Base-by-base conservation (phyloP, 35 echinoderm and acorn worm genomes). In the Ophioderma brevispina region DNA sequence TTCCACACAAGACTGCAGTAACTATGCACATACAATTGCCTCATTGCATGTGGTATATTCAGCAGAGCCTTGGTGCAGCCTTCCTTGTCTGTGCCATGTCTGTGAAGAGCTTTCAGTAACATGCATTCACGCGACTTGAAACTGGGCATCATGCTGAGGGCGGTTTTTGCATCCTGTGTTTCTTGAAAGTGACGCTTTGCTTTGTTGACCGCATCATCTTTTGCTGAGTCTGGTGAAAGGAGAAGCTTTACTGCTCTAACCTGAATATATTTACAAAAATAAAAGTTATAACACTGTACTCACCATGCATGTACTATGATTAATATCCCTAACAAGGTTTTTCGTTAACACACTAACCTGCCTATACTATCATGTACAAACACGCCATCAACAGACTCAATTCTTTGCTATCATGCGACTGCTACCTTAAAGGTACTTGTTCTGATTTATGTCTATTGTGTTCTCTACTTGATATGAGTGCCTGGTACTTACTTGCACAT, bases 1-100 rank as follows among this genome's bases (percentile, higher is more conserved):
- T 93, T 96, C 95, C 95, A 96, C 0, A 96, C 49, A 78, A 96
- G 84, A 64, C 95, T 93, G 64, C 91, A 90, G 82, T 90, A 96
- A 78, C 87, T 85, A 41, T 96, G 91, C 0, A 93, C 38, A 75
- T 96, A 96, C 55, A 96, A 41, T 86, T 93, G 95, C 56, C 95
- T 78, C 91, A 96, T 90, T 25, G 42, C 33, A 41, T 96, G 88
- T 43, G 95, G 95, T 23, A 90, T 93, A 33, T 64, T 84, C 82
- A 90, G 78, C 50, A 96, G 78, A 11, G 95, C 95, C 76, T 93
- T 96, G 31, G 63, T 78, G 76, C 80, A 92, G 15, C 94, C 94
- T 23, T 89, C 92, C 5, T 82, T 33, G 25, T 84, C 85, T 76
- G 39, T 37, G 56, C 92, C 92, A 88, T 93, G 92, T 42, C 92